phyloP scores from a whole-genome alignment of 35 echinoderm and acorn worm genomes.

The Nesometra sesokonis region DNA sequence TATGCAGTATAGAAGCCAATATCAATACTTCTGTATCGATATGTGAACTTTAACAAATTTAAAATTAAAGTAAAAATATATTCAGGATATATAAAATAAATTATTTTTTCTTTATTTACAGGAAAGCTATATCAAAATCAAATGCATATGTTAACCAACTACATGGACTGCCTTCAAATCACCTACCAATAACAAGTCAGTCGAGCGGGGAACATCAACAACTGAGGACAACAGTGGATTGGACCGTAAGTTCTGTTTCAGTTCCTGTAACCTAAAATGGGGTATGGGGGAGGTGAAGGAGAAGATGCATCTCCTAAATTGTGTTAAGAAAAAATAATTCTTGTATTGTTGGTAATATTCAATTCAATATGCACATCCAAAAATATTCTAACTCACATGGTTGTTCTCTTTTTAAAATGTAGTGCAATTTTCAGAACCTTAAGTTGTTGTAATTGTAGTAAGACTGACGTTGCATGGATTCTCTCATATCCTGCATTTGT shows the following conservation, averaged over 20 bases:
- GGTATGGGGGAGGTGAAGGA: too few species aligned
- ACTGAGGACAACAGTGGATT: conserved; percentile 75
- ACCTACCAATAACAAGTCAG: conserved; percentile 68
- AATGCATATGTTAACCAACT: conserved; percentile 85
- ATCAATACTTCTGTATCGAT: too few species aligned
- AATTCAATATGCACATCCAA: too few species aligned
- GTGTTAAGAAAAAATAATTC: too few species aligned
- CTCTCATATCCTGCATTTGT: too few species aligned
- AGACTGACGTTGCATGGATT: not conserved
- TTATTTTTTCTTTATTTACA: conserved; percentile 33
- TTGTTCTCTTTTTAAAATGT: not conserved
- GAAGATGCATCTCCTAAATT: too few species aligned
- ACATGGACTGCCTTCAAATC: conserved; percentile 90
- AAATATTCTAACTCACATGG: not conserved
- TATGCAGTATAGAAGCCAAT: too few species aligned
- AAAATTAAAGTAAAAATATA: too few species aligned
- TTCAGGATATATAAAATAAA: not conserved
- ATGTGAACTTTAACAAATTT: too few species aligned
- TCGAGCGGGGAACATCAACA: conserved; percentile 50
- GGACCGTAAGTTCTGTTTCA: conserved; percentile 69
- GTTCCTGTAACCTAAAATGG: too few species aligned
- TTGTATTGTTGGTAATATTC: too few species aligned
- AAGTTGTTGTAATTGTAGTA: not conserved
- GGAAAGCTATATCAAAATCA: conserved; percentile 98
- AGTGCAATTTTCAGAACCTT: not conserved